Conservation (phyloP, 2,888 invertebrate species). For the Tachystola acroxantha region DNA sequence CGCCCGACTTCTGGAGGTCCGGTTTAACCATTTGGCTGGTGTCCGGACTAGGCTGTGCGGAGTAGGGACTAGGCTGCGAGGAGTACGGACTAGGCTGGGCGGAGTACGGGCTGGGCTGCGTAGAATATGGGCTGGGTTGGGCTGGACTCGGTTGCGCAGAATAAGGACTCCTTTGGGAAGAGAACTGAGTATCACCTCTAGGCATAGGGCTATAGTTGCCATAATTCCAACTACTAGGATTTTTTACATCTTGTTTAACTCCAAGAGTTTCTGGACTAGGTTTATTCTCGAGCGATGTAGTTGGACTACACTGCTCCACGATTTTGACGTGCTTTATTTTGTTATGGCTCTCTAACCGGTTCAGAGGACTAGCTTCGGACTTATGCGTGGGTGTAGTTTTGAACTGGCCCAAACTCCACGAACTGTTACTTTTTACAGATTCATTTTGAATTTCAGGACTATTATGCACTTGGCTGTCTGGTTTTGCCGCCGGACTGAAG, state of each 20-base stretch:
- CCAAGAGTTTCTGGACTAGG: slow-evolving; percentile 59
- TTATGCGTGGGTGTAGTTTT: slow-evolving; percentile 66
- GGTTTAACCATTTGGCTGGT: slow-evolving; percentile 68
- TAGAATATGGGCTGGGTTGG: slow-evolving; percentile 68
- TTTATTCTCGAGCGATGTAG: slow-evolving; percentile 66
- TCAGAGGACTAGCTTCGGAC: slow-evolving; percentile 68
- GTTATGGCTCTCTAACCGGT: slow-evolving; percentile 56
- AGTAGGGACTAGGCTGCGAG: slow-evolving; percentile 68
- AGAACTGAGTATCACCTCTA: slow-evolving; percentile 61
- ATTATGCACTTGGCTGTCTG: slow-evolving; percentile 67
- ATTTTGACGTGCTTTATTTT: slow-evolving; percentile 63
- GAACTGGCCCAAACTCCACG: slow-evolving; percentile 63
- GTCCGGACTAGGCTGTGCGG: slow-evolving; percentile 69
- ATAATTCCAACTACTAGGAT: slow-evolving; percentile 63
- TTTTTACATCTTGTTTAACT: slow-evolving; percentile 61
- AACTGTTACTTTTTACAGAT: slow-evolving; percentile 45
- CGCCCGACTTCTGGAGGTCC: slow-evolving; percentile 55
- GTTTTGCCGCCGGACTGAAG: slow-evolving; percentile 65
- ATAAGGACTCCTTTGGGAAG: slow-evolving; percentile 69
- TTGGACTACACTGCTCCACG: slow-evolving; percentile 69
- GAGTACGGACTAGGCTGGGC: slow-evolving; percentile 68
- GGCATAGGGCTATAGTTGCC: slow-evolving; percentile 69
- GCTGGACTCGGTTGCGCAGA: slow-evolving; percentile 67
- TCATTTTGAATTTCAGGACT: slow-evolving; percentile 62
- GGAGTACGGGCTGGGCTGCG: slow-evolving; percentile 67